phyloP scores from a whole-genome alignment of 1,140 invertebrate genomes.

The Phymorhynchus buccinoides region DNA sequence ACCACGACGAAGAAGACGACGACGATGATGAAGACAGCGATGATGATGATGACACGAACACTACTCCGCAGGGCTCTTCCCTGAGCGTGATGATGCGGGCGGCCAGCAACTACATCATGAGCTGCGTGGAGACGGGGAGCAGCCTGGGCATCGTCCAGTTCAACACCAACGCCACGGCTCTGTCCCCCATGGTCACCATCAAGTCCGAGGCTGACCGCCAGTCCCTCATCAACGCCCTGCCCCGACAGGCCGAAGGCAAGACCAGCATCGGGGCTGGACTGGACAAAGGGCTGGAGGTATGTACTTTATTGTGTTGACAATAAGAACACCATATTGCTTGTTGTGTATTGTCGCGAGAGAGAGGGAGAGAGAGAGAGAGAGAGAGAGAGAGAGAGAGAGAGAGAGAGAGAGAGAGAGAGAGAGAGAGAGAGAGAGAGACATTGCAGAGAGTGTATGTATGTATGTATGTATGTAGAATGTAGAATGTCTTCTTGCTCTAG shows the following conservation, averaged over 20 bases:
- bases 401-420: background rate
- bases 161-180: slow-evolving; percentile 44
- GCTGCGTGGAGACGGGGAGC: slow-evolving; percentile 46
- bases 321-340: no score
- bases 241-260: slow-evolving; percentile 45
- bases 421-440: background rate
- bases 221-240: slow-evolving; percentile 43
- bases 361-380: background rate
- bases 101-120: slow-evolving; percentile 54
- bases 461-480: no score
- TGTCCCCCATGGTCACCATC: slow-evolving; percentile 45
- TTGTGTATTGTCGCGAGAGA: background rate
- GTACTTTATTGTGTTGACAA: background rate
- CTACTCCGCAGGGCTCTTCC: slow-evolving; percentile 41
- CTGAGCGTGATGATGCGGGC: slow-evolving; percentile 51
- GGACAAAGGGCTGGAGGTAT: slow-evolving; percentile 49
- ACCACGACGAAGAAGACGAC: no score
- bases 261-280: slow-evolving; percentile 54
- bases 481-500: no score
- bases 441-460: background rate
- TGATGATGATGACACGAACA: no score
- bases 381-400: background rate
- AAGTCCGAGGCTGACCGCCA: slow-evolving; percentile 42
- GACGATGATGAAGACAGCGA: no score
- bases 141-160: slow-evolving; percentile 54